Conservation (phyloP, 2,888 invertebrate species). For the Congeria kusceri region DNA sequence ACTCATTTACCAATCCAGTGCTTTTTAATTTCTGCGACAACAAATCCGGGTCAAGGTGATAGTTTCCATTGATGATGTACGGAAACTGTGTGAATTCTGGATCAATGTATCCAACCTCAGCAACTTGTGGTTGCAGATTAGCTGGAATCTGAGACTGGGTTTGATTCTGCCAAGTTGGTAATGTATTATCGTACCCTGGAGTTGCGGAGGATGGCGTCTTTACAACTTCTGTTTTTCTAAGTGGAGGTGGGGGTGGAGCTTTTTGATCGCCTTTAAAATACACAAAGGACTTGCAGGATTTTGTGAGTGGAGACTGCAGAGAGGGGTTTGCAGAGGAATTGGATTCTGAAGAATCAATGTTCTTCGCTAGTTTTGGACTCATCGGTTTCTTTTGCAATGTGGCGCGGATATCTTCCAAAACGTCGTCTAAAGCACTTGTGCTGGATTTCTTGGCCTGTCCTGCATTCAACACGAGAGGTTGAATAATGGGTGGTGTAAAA, state of each 20-base stretch:
- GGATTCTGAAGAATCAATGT: constrained; percentile 64
- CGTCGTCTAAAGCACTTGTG: constrained; percentile 79
- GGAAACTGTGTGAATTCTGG: constrained; percentile 71
- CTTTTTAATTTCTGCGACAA: constrained; percentile 77
- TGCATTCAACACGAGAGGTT: constrained; percentile 72
- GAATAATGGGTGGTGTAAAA: constrained; percentile 76
- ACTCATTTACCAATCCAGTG: constrained; percentile 76
- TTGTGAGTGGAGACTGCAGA: constrained; percentile 58
- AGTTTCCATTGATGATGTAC: constrained; percentile 76
- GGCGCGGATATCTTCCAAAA: constrained; percentile 77
- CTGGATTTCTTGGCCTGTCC: constrained; percentile 63
- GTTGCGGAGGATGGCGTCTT: constrained; percentile 33
- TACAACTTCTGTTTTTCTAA: constrained; percentile 1
- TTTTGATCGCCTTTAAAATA: constrained; percentile 42
- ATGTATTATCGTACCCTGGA: constrained; percentile 53
- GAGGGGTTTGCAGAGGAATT: constrained; percentile 55
- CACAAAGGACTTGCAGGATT: constrained; percentile 51
- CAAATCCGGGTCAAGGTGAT: constrained; percentile 78
- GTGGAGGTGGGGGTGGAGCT: neutral
- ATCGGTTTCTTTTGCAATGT: constrained; percentile 75
- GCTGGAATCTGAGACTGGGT: constrained; percentile 16
- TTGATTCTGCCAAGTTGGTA: constrained; percentile 36
- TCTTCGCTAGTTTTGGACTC: constrained; percentile 64
- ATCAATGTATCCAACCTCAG: constrained; percentile 58
- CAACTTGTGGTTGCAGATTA: constrained; percentile 32